Percentiles rank a stretch among this genome's conserved stretches.
These are phyloP conservation scores for Lissocephala sabroskyi DNA, from an alignment of 2,888 invertebrate genomes.

Conservation along the genomic window DNA sequence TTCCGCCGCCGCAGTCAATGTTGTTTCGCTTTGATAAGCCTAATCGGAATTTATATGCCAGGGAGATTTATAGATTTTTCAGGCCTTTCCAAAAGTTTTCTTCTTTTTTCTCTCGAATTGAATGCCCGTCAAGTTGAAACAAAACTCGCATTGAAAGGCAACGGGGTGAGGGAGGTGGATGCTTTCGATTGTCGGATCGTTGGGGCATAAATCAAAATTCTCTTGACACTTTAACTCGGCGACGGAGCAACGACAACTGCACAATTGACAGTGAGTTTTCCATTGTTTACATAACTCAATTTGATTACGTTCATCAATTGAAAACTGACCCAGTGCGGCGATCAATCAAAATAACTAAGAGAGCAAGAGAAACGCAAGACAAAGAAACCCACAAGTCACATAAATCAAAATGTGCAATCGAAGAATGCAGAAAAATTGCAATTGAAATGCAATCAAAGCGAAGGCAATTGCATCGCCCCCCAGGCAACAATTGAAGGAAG, in stretches of 20 bases:
- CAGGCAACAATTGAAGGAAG: too few relatives aligned
- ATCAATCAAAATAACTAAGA: too few relatives aligned
- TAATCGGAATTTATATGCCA: slow-evolving; percentile 61
- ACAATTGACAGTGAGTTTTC: neutral
- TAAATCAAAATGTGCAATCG: slow-evolving; percentile 3
- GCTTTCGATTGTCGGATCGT: slow-evolving; percentile 13
- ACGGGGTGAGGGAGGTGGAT: too few relatives aligned
- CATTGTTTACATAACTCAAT: slow-evolving; percentile 52
- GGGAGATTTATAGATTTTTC: slow-evolving; percentile 12
- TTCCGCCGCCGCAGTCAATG: too few relatives aligned
- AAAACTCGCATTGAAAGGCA: too few relatives aligned
- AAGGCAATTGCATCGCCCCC: slow-evolving; percentile 33
- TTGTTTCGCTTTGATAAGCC: slow-evolving; percentile 29
- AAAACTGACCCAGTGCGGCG: too few relatives aligned
- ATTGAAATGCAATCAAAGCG: slow-evolving; percentile 23
- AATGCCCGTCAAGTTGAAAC: too few relatives aligned
- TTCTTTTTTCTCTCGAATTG: too few relatives aligned
- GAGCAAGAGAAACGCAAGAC: too few relatives aligned
- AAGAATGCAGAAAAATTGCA: slow-evolving; percentile 10
- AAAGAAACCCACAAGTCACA: too few relatives aligned
- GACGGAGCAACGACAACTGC: slow-evolving; percentile 24
- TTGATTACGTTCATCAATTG: slow-evolving; percentile 37
- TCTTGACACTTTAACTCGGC: slow-evolving; percentile 52
- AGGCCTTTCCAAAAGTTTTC: too few relatives aligned
- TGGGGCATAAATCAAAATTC: slow-evolving; percentile 47